A percentile compares a stretch with the other conserved stretches of the same genome.
Evolutionary conservation across 2,797 vertebrate species (phyloP).

Genomic region (Toxotes lorentzi): DNA sequence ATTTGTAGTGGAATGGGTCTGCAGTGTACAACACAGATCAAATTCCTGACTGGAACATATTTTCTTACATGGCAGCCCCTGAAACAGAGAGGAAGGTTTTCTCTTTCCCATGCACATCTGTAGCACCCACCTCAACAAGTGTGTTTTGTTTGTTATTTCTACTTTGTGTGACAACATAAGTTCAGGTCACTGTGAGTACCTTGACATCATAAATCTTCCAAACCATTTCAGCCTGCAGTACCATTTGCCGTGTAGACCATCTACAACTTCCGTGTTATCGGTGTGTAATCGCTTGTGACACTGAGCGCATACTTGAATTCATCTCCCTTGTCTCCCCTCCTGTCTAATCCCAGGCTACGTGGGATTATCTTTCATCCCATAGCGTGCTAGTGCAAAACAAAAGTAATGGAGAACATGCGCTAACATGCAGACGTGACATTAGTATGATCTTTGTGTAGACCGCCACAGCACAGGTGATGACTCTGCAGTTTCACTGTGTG

Average conservation of each 20-base stretch:
- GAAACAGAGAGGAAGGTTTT: constrained; percentile 35
- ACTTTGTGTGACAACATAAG: constrained; percentile 54
- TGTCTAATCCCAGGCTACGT: constrained; percentile 71
- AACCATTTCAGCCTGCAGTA: constrained; percentile 41
- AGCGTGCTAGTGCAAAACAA: constrained; percentile 52
- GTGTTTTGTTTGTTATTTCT: constrained; percentile 64
- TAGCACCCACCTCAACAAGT: constrained; percentile 17
- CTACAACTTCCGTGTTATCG: constrained; percentile 49
- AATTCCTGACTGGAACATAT: constrained; percentile 30
- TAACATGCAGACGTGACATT: constrained; percentile 62
- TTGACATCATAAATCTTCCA: constrained; percentile 41
- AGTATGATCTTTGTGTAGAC: constrained; percentile 44
- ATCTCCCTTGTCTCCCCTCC: constrained; percentile 43
- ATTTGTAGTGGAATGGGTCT: constrained; percentile 47
- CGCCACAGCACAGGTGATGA: constrained; percentile 59
- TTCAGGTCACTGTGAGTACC: constrained; percentile 44
- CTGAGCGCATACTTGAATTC: constrained; percentile 61
- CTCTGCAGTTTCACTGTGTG: constrained; percentile 63
- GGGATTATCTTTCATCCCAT: constrained; percentile 71
- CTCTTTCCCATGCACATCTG: constrained; percentile 29
- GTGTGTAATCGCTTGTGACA: constrained; percentile 68
- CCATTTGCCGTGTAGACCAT: constrained; percentile 42
- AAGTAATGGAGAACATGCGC: constrained; percentile 59
- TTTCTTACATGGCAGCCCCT: constrained; percentile 29
- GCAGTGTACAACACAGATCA: constrained; percentile 24